These are phyloP conservation scores for Anableps anableps DNA, from an alignment of 2,797 vertebrate species.

Conservation along the genomic window DNA sequence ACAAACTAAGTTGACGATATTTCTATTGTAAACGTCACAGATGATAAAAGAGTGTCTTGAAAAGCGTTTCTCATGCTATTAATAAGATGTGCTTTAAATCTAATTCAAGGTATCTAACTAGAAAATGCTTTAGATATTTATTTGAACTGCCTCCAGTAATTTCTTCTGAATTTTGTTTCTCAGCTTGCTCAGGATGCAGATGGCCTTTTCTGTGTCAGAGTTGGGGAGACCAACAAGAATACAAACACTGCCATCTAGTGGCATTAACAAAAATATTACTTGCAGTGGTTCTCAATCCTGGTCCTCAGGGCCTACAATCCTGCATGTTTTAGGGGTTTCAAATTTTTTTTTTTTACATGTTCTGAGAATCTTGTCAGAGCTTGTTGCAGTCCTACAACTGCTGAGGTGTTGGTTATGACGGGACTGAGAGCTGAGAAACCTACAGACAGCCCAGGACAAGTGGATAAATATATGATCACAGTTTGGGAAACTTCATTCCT, in stretches of 20 bases:
- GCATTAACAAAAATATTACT: slow-evolving; percentile 1
- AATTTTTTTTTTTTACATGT: slow-evolving; percentile 1
- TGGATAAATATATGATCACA: slow-evolving; percentile 27
- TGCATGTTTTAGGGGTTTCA: slow-evolving; percentile 3
- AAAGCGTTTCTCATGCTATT: background rate
- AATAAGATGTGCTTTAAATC: background rate
- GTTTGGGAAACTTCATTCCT: background rate
- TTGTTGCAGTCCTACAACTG: slow-evolving; percentile 15
- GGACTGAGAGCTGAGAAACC: background rate
- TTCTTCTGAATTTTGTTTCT: background rate
- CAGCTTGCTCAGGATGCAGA: background rate
- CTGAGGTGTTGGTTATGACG: slow-evolving; percentile 2
- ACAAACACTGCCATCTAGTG: slow-evolving; percentile 64
- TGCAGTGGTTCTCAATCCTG: background rate
- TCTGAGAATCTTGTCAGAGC: slow-evolving; percentile 22
- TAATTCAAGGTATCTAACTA: background rate
- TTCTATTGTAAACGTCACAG: background rate
- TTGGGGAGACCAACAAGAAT: background rate
- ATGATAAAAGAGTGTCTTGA: background rate
- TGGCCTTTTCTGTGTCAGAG: no score
- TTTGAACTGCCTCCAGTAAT: background rate
- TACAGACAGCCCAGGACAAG: background rate
- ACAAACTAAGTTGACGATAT: background rate
- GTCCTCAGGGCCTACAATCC: background rate
- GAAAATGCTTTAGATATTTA: background rate